Percentiles rank a stretch among this genome's conserved stretches.
Evolutionary conservation across 30 jellyfish, hydroid and myxozoan species (phyloP).

Genomic region (Mastigias papua): DNA sequence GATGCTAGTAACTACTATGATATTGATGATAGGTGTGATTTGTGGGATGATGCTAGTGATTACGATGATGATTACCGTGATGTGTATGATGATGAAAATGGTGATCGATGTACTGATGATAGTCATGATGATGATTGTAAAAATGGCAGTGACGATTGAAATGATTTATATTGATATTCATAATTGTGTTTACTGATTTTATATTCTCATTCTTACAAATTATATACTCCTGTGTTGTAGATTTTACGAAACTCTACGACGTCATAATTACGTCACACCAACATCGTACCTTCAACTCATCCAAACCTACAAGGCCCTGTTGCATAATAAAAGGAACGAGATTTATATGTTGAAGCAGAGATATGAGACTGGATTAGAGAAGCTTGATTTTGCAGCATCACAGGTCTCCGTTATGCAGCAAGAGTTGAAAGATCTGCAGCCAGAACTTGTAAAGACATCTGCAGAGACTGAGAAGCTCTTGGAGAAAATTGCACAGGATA

Average conservation of each 20-base stretch:
- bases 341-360: constrained; percentile 81
- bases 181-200: too few species aligned
- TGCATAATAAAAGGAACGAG: constrained; percentile 84
- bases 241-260: constrained; percentile 78
- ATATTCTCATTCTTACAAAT: too few species aligned
- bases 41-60: too few species aligned
- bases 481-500: constrained; percentile 96
- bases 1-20: too few species aligned
- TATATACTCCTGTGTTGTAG: too few species aligned
- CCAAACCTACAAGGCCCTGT: constrained; percentile 87
- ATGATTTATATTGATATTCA: too few species aligned
- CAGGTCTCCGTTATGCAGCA: constrained; percentile 95
- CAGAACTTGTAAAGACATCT: constrained; percentile 96
- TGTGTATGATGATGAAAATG: too few species aligned
- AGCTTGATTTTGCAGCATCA: constrained; percentile 97
- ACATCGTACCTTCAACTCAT: constrained; percentile 95
- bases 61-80: too few species aligned
- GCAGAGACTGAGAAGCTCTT: constrained; percentile 92
- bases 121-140: too few species aligned
- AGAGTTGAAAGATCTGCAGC: constrained; percentile 92
- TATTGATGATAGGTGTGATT: too few species aligned
- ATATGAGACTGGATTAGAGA: constrained; percentile 92
- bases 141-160: too few species aligned
- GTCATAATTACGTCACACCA: constrained; percentile 98
- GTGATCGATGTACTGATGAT: too few species aligned